Conservation (phyloP, 2,113 vertebrate species). For the Gobio gobio region DNA sequence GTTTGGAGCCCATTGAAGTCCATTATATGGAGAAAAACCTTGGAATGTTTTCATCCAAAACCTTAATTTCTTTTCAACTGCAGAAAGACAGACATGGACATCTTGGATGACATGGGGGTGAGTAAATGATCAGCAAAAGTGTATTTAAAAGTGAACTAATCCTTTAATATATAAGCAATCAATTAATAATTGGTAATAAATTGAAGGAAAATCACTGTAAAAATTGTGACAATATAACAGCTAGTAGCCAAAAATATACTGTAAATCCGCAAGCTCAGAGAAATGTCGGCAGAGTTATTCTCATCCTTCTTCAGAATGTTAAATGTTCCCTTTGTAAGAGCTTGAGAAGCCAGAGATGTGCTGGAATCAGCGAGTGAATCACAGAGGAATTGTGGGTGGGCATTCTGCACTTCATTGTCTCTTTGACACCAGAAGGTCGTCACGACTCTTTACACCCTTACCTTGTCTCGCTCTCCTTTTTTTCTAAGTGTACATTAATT, state of each 20-base stretch:
- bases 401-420: conserved; percentile 19
- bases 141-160: too few species aligned
- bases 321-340: not conserved
- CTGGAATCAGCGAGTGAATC: not conserved
- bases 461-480: not conserved
- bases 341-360: not conserved
- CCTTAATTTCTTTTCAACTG: too few species aligned
- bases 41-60: too few species aligned
- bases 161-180: too few species aligned
- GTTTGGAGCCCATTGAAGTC: too few species aligned
- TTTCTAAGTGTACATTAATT: conserved; percentile 10
- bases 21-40: too few species aligned
- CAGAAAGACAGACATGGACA: too few species aligned
- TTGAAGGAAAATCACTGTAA: not conserved
- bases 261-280: not conserved
- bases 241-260: not conserved
- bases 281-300: not conserved
- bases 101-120: too few species aligned
- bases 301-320: not conserved
- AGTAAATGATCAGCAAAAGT: too few species aligned
- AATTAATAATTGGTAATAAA: not conserved
- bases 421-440: conserved; percentile 34
- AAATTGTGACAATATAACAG: not conserved
- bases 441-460: conserved; percentile 22
- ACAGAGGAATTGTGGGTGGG: conserved; percentile 36